Base-by-base conservation (phyloP, 30 jellyfish, hydroid and myxozoan species). In the Cassiopea xamachana region DNA sequence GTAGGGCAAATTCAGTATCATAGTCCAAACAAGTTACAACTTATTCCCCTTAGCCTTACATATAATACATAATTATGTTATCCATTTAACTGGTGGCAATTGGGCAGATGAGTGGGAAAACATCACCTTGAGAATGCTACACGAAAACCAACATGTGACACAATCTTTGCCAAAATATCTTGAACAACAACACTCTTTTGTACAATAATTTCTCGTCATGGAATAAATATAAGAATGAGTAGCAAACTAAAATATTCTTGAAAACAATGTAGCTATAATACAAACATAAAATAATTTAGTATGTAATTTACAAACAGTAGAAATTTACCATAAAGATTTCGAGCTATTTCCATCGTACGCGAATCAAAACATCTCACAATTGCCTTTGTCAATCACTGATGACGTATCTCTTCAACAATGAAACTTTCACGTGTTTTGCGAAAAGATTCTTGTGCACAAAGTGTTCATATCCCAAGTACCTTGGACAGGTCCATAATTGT, bases 401-500 rank as follows among this genome's bases (percentile, higher is more conserved):
- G 80, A 71, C 80, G 80, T 71, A 51, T 71, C 80, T 55, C 27
- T 55, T 55, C 80, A 8, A 16, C 16, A 6, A 9, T 71, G 10
- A 43, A 71, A 5, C 10, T 7, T 71, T 64, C 74, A 64, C 27
- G 2, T 64, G 74, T 64, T 64, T 27, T 64, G 15, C 74, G 16
- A 71, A 71, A 3, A 19, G 76, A 19, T n/a, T 60, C 51, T 49
- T 39, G 87, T 51, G 87, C 48, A 43, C 9, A 49, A 60, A 46
- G 13, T 10, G 50, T 78, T 71, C 27, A 71, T n/a, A 71, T 71
- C 39, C 80, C 80, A 71, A 71, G 80, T 19, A 71, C 80, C 1
- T 71, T 84, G 43, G 83, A 69, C 75, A 84, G 61, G 67, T 84
- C 92, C 92, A 84, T 58, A 79, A 71, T 84, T 15, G 71, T 70